These are phyloP conservation scores for Dimorphilus gyrociliatus DNA, from an alignment of 2,888 invertebrate genomes.

Conservation along the genomic window DNA sequence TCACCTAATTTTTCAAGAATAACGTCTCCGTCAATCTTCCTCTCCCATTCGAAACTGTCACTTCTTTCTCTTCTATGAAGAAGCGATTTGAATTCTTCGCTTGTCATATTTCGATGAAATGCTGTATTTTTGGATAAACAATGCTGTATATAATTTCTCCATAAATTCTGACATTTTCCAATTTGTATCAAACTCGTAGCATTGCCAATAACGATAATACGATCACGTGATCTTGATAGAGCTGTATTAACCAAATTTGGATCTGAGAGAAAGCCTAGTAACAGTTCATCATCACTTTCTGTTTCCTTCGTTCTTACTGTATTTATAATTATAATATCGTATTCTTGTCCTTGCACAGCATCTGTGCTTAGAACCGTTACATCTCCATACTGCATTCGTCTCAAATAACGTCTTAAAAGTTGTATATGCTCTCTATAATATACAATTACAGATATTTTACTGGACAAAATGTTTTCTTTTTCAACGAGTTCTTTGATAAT, in stretches of 20 bases:
- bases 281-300: conserved; percentile 17
- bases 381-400: too few relatives aligned
- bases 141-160: conserved; percentile 6
- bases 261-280: conserved; percentile 30
- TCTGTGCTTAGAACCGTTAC: too few relatives aligned
- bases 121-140: neutral
- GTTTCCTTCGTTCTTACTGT: conserved; percentile 23
- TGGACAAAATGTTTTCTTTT: too few relatives aligned
- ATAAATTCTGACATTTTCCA: conserved; percentile 18
- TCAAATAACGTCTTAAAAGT: too few relatives aligned
- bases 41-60: too few relatives aligned
- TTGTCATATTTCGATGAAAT: conserved; percentile 1
- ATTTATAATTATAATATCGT: conserved; percentile 26
- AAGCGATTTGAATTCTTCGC: too few relatives aligned
- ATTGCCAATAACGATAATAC: conserved; percentile 25
- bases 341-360: conserved; percentile 35
- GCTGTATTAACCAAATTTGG: conserved; percentile 31
- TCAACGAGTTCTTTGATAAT: too few relatives aligned
- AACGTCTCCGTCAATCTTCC: too few relatives aligned
- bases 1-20: too few relatives aligned
- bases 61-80: too few relatives aligned
- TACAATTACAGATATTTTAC: too few relatives aligned
- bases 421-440: too few relatives aligned
- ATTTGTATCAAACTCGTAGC: conserved; percentile 23
- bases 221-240: conserved; percentile 27